phyloP scores from a whole-genome alignment of 1,140 invertebrate genomes.

The Microplitis demolitor region DNA sequence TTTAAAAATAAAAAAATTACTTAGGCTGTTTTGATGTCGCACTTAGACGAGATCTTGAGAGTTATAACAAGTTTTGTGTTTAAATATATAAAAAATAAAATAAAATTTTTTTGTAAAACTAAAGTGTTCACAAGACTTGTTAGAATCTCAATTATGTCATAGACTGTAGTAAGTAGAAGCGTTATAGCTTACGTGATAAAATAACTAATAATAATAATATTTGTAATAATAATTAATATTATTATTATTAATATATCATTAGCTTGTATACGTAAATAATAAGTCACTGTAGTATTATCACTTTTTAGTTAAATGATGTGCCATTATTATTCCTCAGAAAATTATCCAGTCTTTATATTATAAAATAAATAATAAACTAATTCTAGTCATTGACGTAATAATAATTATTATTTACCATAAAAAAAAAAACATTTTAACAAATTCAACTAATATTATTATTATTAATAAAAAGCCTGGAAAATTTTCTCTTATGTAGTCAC shows the following conservation, averaged over 20 bases:
- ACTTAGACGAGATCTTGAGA: too few relatives aligned
- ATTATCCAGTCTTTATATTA: neutral
- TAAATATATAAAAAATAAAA: neutral
- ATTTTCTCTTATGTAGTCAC: conserved; percentile 7
- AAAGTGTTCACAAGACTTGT: neutral
- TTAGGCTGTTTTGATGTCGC: too few relatives aligned
- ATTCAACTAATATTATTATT: neutral
- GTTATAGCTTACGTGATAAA: neutral
- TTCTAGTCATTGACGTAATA: neutral
- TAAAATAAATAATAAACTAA: neutral
- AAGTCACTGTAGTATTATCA: conserved; percentile 2
- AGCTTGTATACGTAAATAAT: conserved; percentile 11
- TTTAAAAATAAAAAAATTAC: neutral
- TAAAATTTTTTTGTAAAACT: neutral
- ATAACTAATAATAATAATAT: neutral
- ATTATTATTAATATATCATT: conserved; percentile 5
- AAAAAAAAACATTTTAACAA: neutral
- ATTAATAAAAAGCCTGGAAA: neutral
- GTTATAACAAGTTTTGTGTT: too few relatives aligned
- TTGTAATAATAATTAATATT: neutral
- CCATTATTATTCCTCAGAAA: neutral
- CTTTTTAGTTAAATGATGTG: neutral
- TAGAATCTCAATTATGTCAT: neutral
- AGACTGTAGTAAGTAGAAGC: neutral
- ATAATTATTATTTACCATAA: neutral